These are phyloP conservation scores for Anagrus nilaparvatae DNA, from an alignment of 1,140 invertebrate genomes.

Conservation along the genomic window DNA sequence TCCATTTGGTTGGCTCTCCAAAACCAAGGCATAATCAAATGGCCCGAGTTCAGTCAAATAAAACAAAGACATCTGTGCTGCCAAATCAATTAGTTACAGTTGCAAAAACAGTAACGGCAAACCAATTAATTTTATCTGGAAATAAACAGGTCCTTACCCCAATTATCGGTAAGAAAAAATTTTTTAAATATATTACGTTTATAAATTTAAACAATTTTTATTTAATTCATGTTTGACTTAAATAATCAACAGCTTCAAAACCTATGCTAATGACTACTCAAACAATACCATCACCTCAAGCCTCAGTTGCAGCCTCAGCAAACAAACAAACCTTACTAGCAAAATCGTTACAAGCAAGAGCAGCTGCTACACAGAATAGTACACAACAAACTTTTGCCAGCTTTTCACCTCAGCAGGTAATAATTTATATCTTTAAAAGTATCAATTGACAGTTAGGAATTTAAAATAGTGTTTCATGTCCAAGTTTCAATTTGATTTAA, in stretches of 20 bases:
- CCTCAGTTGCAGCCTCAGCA: constrained; percentile 30
- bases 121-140: constrained; percentile 45
- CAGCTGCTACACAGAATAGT: constrained; percentile 34
- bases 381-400: constrained; percentile 31
- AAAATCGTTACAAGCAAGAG: constrained; percentile 37
- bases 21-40: constrained; percentile 47
- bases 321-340: constrained; percentile 40
- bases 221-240: constrained; percentile 9
- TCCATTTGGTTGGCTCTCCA: constrained; percentile 49
- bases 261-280: constrained; percentile 40
- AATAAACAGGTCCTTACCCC: constrained; percentile 49
- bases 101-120: constrained; percentile 41
- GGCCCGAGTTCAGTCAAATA: constrained; percentile 40
- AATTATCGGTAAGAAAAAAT: constrained; percentile 45
- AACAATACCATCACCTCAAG: constrained; percentile 30
- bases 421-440: neutral
- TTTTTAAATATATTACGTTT: neutral
- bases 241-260: constrained; percentile 28
- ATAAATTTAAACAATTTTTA: constrained; percentile 5
- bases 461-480: neutral
- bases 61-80: constrained; percentile 39
- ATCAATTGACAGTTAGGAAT: neutral
- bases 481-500: neutral
- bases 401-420: constrained; percentile 39
- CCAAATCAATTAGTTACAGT: constrained; percentile 38